Base-by-base conservation (phyloP, 2,888 invertebrate species). In the Macrosoma leucophasiata region DNA sequence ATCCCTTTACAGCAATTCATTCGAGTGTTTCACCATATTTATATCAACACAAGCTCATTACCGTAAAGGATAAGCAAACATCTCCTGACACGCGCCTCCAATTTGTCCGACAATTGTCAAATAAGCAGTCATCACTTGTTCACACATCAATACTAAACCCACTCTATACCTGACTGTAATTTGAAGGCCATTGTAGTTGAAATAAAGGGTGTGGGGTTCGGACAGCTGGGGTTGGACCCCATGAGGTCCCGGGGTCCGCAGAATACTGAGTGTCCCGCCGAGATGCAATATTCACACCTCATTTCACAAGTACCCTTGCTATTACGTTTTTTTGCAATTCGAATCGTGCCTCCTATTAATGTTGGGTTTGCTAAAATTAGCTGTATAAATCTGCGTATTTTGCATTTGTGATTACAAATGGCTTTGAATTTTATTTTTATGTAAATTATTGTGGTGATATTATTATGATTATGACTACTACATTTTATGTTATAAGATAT, bases 221-320 rank as follows among this genome's bases (percentile, higher is more conserved):
- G 65, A 58, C 78, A 76, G 75, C 73, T 77, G 77, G 65, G 63
- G 54, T 33, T 32, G 39, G 41, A 48, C 67, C 69, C 67, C 63
- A 58, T 56, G 71, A 64, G 67, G 62, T 52, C 62, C 49, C 52
- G 36, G n/a, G 36, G 36, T 47, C 52, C 51, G 34, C 40, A 37
- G 52, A 52, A 52, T 46, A 36, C 42, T 39, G 38, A 53, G 55
- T 51, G 45, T 56, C 82, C 82, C 76, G 73, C 58, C 36, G 79
- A 68, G 78, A 69, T 51, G 52, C 79, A 81, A 82, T 82, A 84
- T 81, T 84, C 84, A 82, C 84, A 82, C 82, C 78, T 82, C 82
- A 81, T 81, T 84, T 78, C 72, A 76, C 81, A 68, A 66, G 62
- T 57, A 58, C 62, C 66, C 62, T 54, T 61, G 66, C 76, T 67